These are phyloP conservation scores for Amiota communis DNA, from an alignment of 2,888 invertebrate genomes.

Conservation along the genomic window DNA sequence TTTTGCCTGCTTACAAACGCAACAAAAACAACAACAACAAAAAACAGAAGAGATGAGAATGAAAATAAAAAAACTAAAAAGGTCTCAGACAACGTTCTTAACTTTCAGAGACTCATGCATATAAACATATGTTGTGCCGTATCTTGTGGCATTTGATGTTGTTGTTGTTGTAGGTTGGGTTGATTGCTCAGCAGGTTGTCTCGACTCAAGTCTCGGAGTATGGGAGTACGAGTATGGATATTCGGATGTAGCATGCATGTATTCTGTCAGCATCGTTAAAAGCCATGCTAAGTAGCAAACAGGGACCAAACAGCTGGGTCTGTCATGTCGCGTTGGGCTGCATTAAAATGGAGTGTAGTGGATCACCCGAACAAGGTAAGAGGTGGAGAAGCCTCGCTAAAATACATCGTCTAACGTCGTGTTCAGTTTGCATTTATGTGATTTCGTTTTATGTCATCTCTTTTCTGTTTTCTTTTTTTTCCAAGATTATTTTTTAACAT, in stretches of 20 bases:
- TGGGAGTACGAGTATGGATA: background rate
- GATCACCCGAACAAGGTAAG: background rate
- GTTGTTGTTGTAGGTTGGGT: constrained; percentile 14
- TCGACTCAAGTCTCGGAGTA: constrained; percentile 2
- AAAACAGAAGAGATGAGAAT: background rate
- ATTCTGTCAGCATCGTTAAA: constrained; percentile 27
- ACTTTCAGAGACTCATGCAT: constrained; percentile 36
- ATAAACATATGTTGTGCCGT: constrained; percentile 55
- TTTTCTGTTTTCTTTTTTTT: constrained; percentile 9
- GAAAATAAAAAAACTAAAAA: constrained; percentile 27
- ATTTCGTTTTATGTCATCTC: background rate
- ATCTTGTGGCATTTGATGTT: constrained; percentile 21
- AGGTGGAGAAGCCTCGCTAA: background rate
- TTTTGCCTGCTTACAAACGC: constrained; percentile 44
- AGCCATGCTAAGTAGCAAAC: constrained; percentile 26
- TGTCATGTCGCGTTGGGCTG: no score
- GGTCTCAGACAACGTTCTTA: constrained; percentile 58
- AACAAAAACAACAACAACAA: constrained; percentile 3
- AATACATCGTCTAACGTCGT: background rate
- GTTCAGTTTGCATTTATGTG: constrained; percentile 11
- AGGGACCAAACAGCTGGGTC: constrained; percentile 23
- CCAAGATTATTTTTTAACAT: background rate
- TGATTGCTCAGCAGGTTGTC: constrained; percentile 61
- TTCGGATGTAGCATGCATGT: background rate
- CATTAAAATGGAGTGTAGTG: no score